These are phyloP conservation scores for Acipenser transmontanus DNA, from an alignment of 2,797 vertebrate species.

Conservation along the genomic window DNA sequence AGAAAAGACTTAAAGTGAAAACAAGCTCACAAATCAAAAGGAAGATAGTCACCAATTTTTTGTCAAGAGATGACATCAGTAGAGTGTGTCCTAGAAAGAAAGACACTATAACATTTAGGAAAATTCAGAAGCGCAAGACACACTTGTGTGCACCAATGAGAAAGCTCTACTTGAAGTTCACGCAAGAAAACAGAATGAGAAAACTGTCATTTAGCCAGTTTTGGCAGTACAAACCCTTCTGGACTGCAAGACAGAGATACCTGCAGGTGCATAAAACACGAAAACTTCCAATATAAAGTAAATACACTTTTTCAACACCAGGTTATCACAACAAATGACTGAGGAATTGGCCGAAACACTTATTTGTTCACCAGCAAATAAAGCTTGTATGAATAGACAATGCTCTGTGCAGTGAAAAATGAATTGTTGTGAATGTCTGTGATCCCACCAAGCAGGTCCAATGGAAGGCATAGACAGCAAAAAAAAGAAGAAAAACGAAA, in stretches of 20 bases:
- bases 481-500: constrained; percentile 11
- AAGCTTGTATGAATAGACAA: constrained; percentile 16
- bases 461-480: constrained; percentile 13
- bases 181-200: constrained; percentile 14
- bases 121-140: constrained; percentile 17
- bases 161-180: constrained; percentile 16
- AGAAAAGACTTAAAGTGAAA: too few relatives aligned
- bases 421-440: constrained; percentile 10
- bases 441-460: constrained; percentile 14
- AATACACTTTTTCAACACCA: constrained; percentile 18
- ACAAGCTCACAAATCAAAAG: too few relatives aligned
- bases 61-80: constrained; percentile 24
- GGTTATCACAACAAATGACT: constrained; percentile 17
- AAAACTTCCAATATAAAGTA: constrained; percentile 10
- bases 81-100: constrained; percentile 19
- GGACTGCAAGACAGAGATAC: constrained; percentile 14
- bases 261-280: constrained; percentile 16
- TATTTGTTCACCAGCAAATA: constrained; percentile 20
- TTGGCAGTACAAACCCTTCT: constrained; percentile 14
- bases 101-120: constrained; percentile 23
- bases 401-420: constrained; percentile 19
- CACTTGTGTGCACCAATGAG: constrained; percentile 17
- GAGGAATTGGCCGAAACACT: constrained; percentile 17
- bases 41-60: constrained; percentile 2
- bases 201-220: constrained; percentile 19